Evolutionary conservation across 2,113 vertebrate species (phyloP), one percentile per base, ranked within the genome.

Genomic region (Oriolus oriolus): DNA sequence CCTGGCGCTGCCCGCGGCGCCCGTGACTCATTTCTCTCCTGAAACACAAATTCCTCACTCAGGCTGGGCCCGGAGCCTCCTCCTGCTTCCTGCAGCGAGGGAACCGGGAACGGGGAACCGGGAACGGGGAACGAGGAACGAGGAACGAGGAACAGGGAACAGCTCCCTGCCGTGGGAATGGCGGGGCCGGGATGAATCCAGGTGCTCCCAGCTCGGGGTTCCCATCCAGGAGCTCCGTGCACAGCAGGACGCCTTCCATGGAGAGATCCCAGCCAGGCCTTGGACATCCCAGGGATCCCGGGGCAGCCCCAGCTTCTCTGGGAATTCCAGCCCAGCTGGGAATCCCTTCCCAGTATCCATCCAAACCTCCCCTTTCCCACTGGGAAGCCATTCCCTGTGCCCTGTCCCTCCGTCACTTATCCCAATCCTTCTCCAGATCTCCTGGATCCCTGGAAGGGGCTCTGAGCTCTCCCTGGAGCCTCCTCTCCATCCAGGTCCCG

Each of bases 81-180:
- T 56, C 26, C 22, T 7, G 54, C 37, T 68, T 35, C 8, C 65
- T 9, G 4, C 1, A 2, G 57, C 21, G 11, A 3, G 31, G 42
- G 63, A 31, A 70, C 1, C 1, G 17, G 44, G 31, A 18, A 45
- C 1, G 1, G 45, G 45, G 45, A 11, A 47, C 39, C 12, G 39
- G 39, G 39, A 47, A 45, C 45, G 7, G 20, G 22, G 47, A 16
- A 52, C 50, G 12, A 12, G 39, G 39, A 39, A 39, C 39, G 9
- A 39, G 39, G 39, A 39, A 39, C 39, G 39, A 39, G 39, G 39
- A 39, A 39, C 39, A 5, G 52, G 18, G 30, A 31, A 31, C 30
- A 2, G 57, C 35, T 39, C 57, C 56, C 57, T 2, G 63, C 21
- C 14, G 1, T 1, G 6, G 63, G 5, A 3, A 2, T 26, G 6